Base-by-base conservation (phyloP, 2,888 invertebrate genomes). In the Meghimatium bilineatum region DNA sequence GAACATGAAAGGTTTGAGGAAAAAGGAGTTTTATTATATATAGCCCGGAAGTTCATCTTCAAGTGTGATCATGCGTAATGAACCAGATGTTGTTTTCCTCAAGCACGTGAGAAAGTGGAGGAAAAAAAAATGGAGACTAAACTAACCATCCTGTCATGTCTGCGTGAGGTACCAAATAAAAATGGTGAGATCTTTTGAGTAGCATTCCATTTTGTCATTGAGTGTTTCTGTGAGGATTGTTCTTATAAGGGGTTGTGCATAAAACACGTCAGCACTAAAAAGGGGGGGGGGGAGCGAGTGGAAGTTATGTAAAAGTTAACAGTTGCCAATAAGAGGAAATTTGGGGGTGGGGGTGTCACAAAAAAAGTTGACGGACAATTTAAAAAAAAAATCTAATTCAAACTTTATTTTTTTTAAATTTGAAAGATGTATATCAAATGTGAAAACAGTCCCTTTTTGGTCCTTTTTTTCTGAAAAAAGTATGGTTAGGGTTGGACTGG, bases 1-100 rank as follows among this genome's bases (percentile, higher is more conserved):
- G 5, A 44, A 44, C n/a, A n/a, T n/a, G n/a, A n/a, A n/a, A n/a
- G n/a, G 56, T 56, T 17, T 56, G 56, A 14, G 56, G 8, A 20
- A 14, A 20, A 14, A 3, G 8, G 56, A 14, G 56, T 56, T 8
- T 56, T 2, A 3, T 23, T 23, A 14, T 56, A 6, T n/a, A n/a
- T 14, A 29, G 32, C 29, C 78, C 44, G 63, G 63, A 77, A 78
- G 78, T 60, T 52, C 38, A 29, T 38, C 78, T 66, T 44, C 67
- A 66, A 49, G n/a, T 67, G 44, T 78, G 78, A 49, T 63, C 78
- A 67, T 17, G 78, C 26, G 67, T 78, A 78, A 78, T 78, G 67
- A 78, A 36, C 66, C 78, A 78, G 78, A 67, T 78, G 78, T 66
- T n/a, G 29, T 32, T 63, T 8, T 60, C 36, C 26, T 1, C 36